Evolutionary conservation across 2,113 vertebrate genomes (phyloP).

Genomic region (Rhabdornis inornatus): DNA sequence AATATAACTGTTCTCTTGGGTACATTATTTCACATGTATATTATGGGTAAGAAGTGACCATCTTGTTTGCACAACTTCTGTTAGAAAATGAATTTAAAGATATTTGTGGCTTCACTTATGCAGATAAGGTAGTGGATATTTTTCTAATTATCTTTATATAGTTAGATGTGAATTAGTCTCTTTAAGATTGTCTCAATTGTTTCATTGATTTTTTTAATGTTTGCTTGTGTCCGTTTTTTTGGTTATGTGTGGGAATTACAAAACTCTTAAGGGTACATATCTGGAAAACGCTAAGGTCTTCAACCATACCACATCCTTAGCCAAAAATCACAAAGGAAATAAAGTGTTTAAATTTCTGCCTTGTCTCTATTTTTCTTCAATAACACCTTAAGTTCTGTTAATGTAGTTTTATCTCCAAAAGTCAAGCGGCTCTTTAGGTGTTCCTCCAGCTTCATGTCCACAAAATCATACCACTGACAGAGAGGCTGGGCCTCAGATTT

Average conservation of each 20-base stretch:
- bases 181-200: not conserved
- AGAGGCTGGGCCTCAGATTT: not conserved
- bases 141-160: not conserved
- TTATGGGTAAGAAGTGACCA: not conserved
- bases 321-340: conserved; percentile 1
- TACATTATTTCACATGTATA: not conserved
- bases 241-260: not conserved
- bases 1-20: not conserved
- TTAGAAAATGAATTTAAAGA: not conserved
- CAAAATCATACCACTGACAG: not conserved
- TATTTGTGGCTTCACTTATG: not conserved
- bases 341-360: not conserved
- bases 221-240: not conserved
- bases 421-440: not conserved
- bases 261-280: not conserved
- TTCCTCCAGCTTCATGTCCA: not conserved
- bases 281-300: not conserved
- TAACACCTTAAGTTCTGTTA: not conserved
- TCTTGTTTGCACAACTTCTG: not conserved
- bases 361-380: not conserved
- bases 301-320: not conserved
- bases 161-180: not conserved
- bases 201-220: not conserved
- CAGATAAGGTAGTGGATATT: not conserved
- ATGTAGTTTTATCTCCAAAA: not conserved